Evolutionary conservation across 2,888 invertebrate genomes (phyloP).

Genomic region (Mycalesis mineus): DNA sequence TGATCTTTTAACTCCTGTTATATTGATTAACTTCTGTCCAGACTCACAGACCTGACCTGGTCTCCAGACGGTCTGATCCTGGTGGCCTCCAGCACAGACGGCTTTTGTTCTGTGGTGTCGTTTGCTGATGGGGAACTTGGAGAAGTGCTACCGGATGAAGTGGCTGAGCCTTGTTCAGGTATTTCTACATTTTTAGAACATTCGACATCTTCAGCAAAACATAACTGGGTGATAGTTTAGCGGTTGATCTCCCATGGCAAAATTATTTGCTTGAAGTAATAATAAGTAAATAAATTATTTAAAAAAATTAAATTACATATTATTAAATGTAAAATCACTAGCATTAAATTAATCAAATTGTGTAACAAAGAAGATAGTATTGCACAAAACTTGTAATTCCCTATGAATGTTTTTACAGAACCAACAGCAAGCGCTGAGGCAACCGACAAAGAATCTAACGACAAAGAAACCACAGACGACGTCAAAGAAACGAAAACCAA

Average conservation of each 20-base stretch:
- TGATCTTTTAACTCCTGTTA: no score
- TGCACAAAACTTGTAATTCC: no score
- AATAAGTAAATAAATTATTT: no score
- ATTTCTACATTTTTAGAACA: not conserved
- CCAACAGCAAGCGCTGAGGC: constrained; percentile 44
- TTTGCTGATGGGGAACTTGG: constrained; percentile 57
- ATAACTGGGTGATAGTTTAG: no score
- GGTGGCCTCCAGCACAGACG: constrained; percentile 68
- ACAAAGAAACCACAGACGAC: constrained; percentile 30
- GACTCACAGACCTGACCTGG: constrained; percentile 66
- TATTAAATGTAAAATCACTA: no score
- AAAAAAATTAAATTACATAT: no score
- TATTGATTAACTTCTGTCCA: constrained; percentile 28
- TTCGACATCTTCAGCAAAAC: no score
- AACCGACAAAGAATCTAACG: no score
- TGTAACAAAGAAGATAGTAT: no score
- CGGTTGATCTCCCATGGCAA: no score
- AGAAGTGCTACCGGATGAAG: constrained; percentile 41
- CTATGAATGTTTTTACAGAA: constrained; percentile 39
- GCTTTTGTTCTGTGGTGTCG: constrained; percentile 65
- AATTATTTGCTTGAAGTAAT: no score
- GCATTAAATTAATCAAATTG: no score
- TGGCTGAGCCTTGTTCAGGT: constrained; percentile 10
- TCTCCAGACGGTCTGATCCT: constrained; percentile 53
- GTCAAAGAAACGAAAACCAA: constrained; percentile 31